phyloP scores from a whole-genome alignment of 2,888 invertebrate genomes.

The Tanytarsus gracilentus region DNA sequence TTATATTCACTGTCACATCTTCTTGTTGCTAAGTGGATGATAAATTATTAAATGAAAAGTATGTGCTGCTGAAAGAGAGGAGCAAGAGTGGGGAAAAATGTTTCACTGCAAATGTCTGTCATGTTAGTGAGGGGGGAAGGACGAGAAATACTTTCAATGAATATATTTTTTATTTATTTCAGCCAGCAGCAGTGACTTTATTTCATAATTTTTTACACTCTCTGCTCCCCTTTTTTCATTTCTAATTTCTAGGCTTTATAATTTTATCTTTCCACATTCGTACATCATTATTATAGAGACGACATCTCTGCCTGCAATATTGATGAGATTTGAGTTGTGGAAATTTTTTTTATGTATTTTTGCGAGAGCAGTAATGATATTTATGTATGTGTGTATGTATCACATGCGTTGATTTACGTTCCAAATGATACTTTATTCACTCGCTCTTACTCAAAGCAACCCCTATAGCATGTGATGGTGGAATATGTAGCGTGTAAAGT shows the following conservation, averaged over 20 bases:
- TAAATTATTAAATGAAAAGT: slow-evolving; percentile 27
- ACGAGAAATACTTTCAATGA: background rate
- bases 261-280: too few species aligned
- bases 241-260: background rate
- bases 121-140: slow-evolving; percentile 11
- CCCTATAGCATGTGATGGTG: too few species aligned
- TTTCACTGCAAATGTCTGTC: background rate
- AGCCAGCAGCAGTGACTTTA: background rate
- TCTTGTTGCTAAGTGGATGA: slow-evolving; percentile 27
- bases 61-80: slow-evolving; percentile 2
- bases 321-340: too few species aligned
- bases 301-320: too few species aligned
- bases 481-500: too few species aligned
- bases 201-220: slow-evolving; percentile 7
- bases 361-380: too few species aligned
- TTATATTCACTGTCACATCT: slow-evolving; percentile 29
- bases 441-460: too few species aligned
- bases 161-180: slow-evolving; percentile 13
- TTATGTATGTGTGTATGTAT: too few species aligned
- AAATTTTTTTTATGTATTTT: too few species aligned
- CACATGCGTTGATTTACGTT: too few species aligned
- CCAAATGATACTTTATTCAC: too few species aligned
- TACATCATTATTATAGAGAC: too few species aligned
- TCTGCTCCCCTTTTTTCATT: background rate
- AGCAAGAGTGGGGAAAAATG: background rate